Evolutionary conservation across 2,113 vertebrate genomes (phyloP), one percentile per base, ranked within the genome.

Genomic region (Alouatta palliata): DNA sequence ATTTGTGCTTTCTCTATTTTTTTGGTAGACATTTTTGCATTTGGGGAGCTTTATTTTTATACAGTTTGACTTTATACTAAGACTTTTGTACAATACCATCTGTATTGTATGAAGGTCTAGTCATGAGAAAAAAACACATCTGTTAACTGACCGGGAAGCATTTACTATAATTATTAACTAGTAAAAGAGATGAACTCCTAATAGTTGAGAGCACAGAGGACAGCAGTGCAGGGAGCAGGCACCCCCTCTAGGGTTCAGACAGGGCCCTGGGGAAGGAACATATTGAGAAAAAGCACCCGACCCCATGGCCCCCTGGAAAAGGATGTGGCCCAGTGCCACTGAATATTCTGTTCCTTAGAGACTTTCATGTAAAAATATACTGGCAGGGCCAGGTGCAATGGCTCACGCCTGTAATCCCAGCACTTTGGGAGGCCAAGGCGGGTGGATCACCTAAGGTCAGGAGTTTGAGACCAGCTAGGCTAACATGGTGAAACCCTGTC

Each of bases 161-260:
- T 47, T 43, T 27, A 7, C 5, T 10, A 32, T 5, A 8, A 8
- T 37, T 23, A 2, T 21, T 30, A 10, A 5, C 58, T 43, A 43
- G 43, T 12, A 3, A 47, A 37, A 87, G 56, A 21, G 8, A 43
- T 0, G 23, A 66, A 9, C 40, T 3, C 0, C 47, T 8, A 6
- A 16, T 40, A 6, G 58, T 19, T 8, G 21, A 47, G 68, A 54
- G 37, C 37, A 3, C 16, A 4, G 3, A 1, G 19, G 76, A 7
- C 25, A 54, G 12, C 76, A 2, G 40, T 11, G 3, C 37, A 9
- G 3, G 45, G 11, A 23, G 80, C 16, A 5, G 30, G 45, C 5
- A 0, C 54, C 3, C 0, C 23, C 47, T 27, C 23, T 1, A 14
- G 54, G 73, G 27, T 35, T 1, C n/a, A 21, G 11, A 17, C 64